phyloP scores from a whole-genome alignment of 2,888 invertebrate species.

The Agrilus mali region DNA sequence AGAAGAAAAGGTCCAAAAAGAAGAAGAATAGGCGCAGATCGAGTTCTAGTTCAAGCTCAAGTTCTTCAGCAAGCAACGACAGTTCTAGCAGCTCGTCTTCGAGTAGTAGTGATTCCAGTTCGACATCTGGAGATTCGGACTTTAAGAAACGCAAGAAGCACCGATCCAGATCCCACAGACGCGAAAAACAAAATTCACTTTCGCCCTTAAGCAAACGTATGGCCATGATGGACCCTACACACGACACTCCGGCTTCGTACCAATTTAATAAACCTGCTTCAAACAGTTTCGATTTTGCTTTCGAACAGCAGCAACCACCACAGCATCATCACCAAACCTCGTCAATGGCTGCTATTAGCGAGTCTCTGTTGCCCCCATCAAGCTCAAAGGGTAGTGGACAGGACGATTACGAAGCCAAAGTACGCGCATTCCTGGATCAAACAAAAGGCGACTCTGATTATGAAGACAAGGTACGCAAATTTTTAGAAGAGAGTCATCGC shows the following conservation, averaged over 20 bases:
- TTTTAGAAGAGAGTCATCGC: conserved; percentile 69
- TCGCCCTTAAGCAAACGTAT: conserved; percentile 75
- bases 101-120: conserved; percentile 48
- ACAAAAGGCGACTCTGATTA: conserved; percentile 73
- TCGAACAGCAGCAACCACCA: conserved; percentile 34
- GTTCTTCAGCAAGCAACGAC: conserved; percentile 36
- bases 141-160: conserved; percentile 42
- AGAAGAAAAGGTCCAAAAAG: conserved; percentile 49
- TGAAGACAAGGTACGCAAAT: conserved; percentile 73
- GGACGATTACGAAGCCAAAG: conserved; percentile 55
- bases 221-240: conserved; percentile 54
- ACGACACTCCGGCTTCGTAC: conserved; percentile 40
- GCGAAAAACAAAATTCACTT: conserved; percentile 56
- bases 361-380: conserved; percentile 18
- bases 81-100: conserved; percentile 45
- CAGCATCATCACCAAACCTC: too few species aligned
- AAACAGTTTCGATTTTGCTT: conserved; percentile 34
- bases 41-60: conserved; percentile 37
- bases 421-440: conserved; percentile 56
- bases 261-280: conserved; percentile 63
- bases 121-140: conserved; percentile 52
- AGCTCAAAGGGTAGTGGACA: conserved; percentile 37
- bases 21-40: conserved; percentile 50
- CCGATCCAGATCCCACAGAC: conserved; percentile 39
- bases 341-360: too few species aligned